These are phyloP conservation scores for Zaprionus camerounensis DNA, from an alignment of 1,140 invertebrate species.

Conservation along the genomic window DNA sequence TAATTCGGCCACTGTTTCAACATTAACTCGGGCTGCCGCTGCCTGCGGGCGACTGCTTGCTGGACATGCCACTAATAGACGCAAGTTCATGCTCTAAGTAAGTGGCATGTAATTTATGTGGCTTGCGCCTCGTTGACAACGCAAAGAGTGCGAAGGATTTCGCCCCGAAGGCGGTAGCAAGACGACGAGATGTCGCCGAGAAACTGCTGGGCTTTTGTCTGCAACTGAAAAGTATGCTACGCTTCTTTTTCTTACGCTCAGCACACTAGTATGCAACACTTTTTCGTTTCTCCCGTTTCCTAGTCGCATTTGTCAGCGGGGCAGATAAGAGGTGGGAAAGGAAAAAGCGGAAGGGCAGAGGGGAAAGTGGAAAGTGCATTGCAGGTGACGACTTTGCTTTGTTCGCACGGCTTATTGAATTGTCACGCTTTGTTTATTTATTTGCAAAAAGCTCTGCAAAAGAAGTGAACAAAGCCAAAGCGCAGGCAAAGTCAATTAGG, in stretches of 20 bases:
- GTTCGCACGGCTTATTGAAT: constrained; percentile 24
- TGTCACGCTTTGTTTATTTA: constrained; percentile 24
- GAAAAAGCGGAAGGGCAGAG: not conserved
- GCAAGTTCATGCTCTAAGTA: constrained; percentile 62
- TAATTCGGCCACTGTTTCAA: constrained; percentile 39
- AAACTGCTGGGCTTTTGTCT: not conserved
- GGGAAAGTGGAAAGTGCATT: not conserved
- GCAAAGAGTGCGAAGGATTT: constrained; percentile 65
- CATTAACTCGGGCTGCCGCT: constrained; percentile 16
- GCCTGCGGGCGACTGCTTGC: not conserved
- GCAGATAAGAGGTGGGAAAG: not conserved
- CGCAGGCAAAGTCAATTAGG: constrained; percentile 7
- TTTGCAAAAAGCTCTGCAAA: not conserved
- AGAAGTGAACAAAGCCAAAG: constrained; percentile 6
- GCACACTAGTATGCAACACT: constrained; percentile 21
- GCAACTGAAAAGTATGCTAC: constrained; percentile 19
- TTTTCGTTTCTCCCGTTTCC: constrained; percentile 5
- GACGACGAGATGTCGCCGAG: constrained; percentile 1
- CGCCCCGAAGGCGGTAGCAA: constrained; percentile 42
- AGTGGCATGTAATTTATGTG: constrained; percentile 77
- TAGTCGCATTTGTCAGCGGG: constrained; percentile 12
- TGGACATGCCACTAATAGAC: constrained; percentile 54
- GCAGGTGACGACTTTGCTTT: constrained; percentile 20
- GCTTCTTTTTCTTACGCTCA: constrained; percentile 6
- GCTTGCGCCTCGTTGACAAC: constrained; percentile 46